Evolutionary conservation across 2,888 invertebrate species (phyloP).

Genomic region (Auanema freiburgensis): DNA sequence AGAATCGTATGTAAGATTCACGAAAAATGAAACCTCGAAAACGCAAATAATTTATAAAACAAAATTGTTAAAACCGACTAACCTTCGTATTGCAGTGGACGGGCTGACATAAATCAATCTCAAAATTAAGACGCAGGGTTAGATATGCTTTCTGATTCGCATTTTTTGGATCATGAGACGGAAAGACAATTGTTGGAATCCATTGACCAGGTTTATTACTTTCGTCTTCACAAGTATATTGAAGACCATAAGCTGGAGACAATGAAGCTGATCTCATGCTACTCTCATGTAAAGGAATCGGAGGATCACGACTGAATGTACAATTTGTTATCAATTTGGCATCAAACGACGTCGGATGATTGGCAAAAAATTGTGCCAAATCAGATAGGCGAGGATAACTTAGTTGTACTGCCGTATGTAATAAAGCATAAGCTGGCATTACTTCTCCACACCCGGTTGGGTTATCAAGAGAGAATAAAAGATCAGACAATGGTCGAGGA

Average conservation of each 20-base stretch:
- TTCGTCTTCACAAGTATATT: slow-evolving; percentile 13
- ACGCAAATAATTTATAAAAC: background rate
- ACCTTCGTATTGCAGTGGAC: slow-evolving; percentile 39
- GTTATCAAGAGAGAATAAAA: slow-evolving; percentile 19
- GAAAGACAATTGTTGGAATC: slow-evolving; percentile 37
- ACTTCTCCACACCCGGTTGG: slow-evolving; percentile 32
- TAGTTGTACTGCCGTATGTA: slow-evolving; percentile 28
- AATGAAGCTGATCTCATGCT: too few species aligned
- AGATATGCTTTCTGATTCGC: slow-evolving; percentile 26
- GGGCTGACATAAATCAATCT: slow-evolving; percentile 34
- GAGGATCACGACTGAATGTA: slow-evolving; percentile 16
- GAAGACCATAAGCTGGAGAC: slow-evolving; percentile 13
- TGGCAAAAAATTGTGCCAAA: slow-evolving; percentile 38
- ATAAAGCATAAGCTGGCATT: slow-evolving; percentile 31
- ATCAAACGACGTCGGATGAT: slow-evolving; percentile 31
- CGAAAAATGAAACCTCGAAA: slow-evolving; percentile 3
- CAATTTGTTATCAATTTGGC: slow-evolving; percentile 14
- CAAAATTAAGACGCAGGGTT: slow-evolving; percentile 34
- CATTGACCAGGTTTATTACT: slow-evolving; percentile 18
- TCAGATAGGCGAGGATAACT: slow-evolving; percentile 31
- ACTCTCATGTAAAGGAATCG: slow-evolving; percentile 9
- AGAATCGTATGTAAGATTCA: background rate
- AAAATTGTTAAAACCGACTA: slow-evolving; percentile 3
- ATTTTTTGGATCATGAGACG: slow-evolving; percentile 29
- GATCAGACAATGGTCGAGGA: slow-evolving; percentile 1